These are phyloP conservation scores for Caenorhabditis plicata DNA, from an alignment of 2,888 invertebrate species.

Conservation along the genomic window DNA sequence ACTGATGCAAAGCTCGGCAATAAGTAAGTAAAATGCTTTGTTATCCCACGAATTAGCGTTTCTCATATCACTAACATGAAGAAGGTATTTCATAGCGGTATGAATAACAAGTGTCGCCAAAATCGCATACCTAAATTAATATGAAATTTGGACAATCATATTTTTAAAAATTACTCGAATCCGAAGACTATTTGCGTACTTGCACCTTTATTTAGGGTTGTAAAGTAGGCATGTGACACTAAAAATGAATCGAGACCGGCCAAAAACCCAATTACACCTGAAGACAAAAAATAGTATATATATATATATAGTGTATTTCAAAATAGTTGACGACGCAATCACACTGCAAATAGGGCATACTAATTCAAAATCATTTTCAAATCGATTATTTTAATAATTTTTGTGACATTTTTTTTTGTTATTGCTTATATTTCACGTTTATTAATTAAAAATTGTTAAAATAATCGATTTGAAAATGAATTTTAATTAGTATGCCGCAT, in stretches of 20 bases:
- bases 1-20: slow-evolving; percentile 93
- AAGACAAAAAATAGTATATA: too few relatives aligned
- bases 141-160: neutral
- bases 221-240: slow-evolving; percentile 89
- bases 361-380: too few relatives aligned
- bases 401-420: neutral
- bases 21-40: slow-evolving; percentile 93
- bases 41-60: slow-evolving; percentile 89
- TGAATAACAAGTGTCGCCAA: slow-evolving; percentile 77
- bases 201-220: slow-evolving; percentile 87
- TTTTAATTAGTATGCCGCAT: too few relatives aligned
- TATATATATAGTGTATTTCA: too few relatives aligned
- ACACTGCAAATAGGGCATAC: too few relatives aligned
- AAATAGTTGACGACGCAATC: too few relatives aligned
- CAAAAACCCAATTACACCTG: slow-evolving; percentile 77
- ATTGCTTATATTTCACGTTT: neutral
- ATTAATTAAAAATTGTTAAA: slow-evolving; percentile 42
- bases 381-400: neutral
- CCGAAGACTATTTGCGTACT: slow-evolving; percentile 98
- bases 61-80: slow-evolving; percentile 86
- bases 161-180: slow-evolving; percentile 74
- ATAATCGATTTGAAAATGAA: too few relatives aligned
- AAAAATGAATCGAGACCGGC: slow-evolving; percentile 83
- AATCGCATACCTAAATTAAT: slow-evolving; percentile 79
- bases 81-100: slow-evolving; percentile 85